Percentiles rank a stretch among this genome's conserved stretches.
Evolutionary conservation across 2,888 invertebrate species (phyloP).

Genomic region (Horisme vitalbata): DNA sequence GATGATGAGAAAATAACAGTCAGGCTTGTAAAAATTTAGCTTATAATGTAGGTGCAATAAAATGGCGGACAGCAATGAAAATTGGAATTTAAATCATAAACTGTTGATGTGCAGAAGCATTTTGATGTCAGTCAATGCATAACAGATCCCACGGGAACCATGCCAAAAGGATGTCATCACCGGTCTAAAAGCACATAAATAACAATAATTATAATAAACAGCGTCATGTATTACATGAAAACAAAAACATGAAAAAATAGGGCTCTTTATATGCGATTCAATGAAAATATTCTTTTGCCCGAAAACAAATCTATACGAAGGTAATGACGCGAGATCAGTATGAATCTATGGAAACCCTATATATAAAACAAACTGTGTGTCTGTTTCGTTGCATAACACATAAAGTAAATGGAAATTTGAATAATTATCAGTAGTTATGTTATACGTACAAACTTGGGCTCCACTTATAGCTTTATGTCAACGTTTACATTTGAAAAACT

Average conservation of each 20-base stretch:
- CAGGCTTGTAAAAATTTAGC: background rate
- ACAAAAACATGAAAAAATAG: constrained; percentile 21
- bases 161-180: constrained; percentile 26
- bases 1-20: background rate
- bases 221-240: constrained; percentile 19
- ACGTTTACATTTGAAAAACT: too few species aligned
- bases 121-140: constrained; percentile 23
- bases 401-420: too few species aligned
- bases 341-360: constrained; percentile 44
- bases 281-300: constrained; percentile 41
- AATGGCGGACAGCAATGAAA: constrained; percentile 10
- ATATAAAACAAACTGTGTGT: background rate
- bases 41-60: constrained; percentile 7
- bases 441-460: too few species aligned
- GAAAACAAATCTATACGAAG: constrained; percentile 56
- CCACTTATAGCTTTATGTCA: too few species aligned
- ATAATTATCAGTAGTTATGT: too few species aligned
- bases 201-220: constrained; percentile 30
- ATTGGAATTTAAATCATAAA: constrained; percentile 16
- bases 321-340: constrained; percentile 64
- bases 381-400: too few species aligned
- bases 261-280: constrained; percentile 23
- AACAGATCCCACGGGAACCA: constrained; percentile 18
- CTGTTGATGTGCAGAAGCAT: constrained; percentile 11
- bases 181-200: constrained; percentile 26